Evolutionary conservation across 2,888 invertebrate genomes (phyloP), one percentile per base, ranked within the genome.

Genomic region (Ennomos fuscantarius): DNA sequence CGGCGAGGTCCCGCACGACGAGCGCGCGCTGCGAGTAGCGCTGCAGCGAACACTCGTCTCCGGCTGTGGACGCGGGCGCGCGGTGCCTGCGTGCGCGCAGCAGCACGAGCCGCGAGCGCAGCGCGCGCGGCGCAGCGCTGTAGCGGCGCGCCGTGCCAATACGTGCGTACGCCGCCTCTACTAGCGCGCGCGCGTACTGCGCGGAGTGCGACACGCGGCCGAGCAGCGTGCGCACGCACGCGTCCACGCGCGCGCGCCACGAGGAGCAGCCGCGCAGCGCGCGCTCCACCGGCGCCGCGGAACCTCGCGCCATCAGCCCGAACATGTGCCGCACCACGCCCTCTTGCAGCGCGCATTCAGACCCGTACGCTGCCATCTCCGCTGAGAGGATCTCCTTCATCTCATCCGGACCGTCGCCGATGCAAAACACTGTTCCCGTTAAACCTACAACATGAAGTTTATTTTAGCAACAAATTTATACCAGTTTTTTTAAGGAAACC

Each of bases 141-240:
- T 24, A 24, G 24, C 24, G 24, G 24, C 24, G 24, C 24, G 24
- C 24, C 5, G 24, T 24, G 24, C 24, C 24, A 6, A 24, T 24
- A 24, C 24, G 24, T 24, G 24, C 24, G 24, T 24, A 24, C 24
- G 24, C 24, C 24, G 24, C 24, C 24, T 24, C 24, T 24, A 24
- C 24, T 24, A 24, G 24, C 24, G 24, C 24, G 24, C 24, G 24
- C 5, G 24, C 24, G 24, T 24, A 24, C 24, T 24, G 24, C 24
- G 24, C 24, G 24, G 87, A 82, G 56, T 82, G 76, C 0, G 78
- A 45, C 1, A 82, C 79, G 11, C 66, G 72, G 1, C 83, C 84
- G 2, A 78, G 62, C 9, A 86, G 56, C 9, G 66, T 64, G 9
- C 74, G 71, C 8, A 84, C 76, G 54, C 78, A 74, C 10, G 55